phyloP scores from a whole-genome alignment of 1,140 invertebrate species.

The Acromyrmex echinatior region DNA sequence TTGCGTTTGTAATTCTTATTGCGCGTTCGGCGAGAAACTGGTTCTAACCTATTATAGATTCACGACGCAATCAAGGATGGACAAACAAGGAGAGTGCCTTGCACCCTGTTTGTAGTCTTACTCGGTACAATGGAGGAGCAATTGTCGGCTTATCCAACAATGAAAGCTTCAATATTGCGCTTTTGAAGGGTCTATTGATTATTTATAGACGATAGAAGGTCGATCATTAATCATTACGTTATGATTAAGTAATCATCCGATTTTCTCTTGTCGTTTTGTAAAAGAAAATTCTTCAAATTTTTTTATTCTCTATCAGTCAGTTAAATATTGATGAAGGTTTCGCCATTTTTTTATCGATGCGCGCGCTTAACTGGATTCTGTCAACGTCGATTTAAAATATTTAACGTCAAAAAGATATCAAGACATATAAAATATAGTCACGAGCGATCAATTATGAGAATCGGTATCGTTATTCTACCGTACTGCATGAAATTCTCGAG shows the following conservation, averaged over 20 bases:
- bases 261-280: not conserved
- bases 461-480: not conserved
- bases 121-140: constrained; percentile 28
- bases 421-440: not conserved
- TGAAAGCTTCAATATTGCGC: not conserved
- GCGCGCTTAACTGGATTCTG: not conserved
- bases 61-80: constrained; percentile 54
- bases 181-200: not conserved
- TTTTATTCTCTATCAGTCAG: not conserved
- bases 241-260: not conserved
- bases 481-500: not conserved
- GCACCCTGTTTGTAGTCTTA: constrained; percentile 40
- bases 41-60: constrained; percentile 56
- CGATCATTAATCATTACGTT: constrained; percentile 3
- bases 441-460: constrained; percentile 14
- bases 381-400: not conserved
- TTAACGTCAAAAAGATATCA: not conserved
- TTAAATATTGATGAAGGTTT: not conserved
- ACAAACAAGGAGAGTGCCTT: constrained; percentile 27
- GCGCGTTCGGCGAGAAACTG: constrained; percentile 39
- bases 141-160: constrained; percentile 44
- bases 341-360: not conserved
- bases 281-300: not conserved
- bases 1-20: constrained; percentile 48
- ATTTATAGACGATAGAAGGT: not conserved